Percentiles rank a stretch among this genome's conserved stretches.
These are phyloP conservation scores for Acanthococcus lagerstroemiae DNA, from an alignment of 2,888 invertebrate species.

Conservation along the genomic window DNA sequence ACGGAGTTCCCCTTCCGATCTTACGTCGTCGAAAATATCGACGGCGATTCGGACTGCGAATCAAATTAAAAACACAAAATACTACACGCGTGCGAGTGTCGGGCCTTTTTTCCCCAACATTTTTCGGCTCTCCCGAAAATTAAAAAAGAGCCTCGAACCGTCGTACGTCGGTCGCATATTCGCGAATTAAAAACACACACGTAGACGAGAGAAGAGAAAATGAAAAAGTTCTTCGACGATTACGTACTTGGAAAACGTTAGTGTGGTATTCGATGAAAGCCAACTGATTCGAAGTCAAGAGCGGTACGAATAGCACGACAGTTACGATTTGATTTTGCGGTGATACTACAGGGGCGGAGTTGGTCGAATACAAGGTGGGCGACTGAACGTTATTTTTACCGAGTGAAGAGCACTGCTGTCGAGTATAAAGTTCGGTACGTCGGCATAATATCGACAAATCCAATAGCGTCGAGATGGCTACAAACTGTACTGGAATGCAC, in stretches of 20 bases:
- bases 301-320: constrained; percentile 59
- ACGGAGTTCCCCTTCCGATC: too few species aligned
- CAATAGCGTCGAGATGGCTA: constrained; percentile 59
- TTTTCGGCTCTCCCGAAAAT: too few species aligned
- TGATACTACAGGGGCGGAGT: constrained; percentile 35
- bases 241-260: constrained; percentile 53
- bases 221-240: neutral
- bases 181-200: too few species aligned
- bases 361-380: neutral
- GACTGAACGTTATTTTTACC: neutral
- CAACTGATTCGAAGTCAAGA: constrained; percentile 56
- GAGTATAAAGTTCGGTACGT: constrained; percentile 31
- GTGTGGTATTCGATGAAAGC: constrained; percentile 57
- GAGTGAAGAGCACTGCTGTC: neutral
- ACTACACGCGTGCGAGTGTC: too few species aligned
- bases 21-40: too few species aligned
- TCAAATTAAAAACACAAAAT: too few species aligned
- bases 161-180: too few species aligned
- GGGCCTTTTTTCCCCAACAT: too few species aligned
- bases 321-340: constrained; percentile 48
- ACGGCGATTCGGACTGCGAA: too few species aligned
- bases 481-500: constrained; percentile 53
- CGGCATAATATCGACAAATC: constrained; percentile 46
- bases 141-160: too few species aligned
- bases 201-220: too few species aligned